A percentile compares a stretch with the other conserved stretches of the same genome.
These are phyloP conservation scores for Sphecodes monilicornis DNA, from an alignment of 2,888 invertebrate genomes.

Conservation along the genomic window DNA sequence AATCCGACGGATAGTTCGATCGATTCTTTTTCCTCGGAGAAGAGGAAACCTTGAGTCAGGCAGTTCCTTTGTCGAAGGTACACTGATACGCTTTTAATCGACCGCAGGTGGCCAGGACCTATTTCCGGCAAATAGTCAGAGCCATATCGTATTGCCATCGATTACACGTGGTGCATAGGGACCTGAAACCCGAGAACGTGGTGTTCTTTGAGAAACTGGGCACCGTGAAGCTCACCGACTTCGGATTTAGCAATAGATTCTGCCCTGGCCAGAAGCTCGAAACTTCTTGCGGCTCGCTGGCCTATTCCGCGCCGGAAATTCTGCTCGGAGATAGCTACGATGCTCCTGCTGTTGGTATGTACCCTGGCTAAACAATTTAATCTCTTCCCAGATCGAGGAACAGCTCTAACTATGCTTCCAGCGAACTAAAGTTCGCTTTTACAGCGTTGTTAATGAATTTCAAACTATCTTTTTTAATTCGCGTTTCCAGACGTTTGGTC, in stretches of 20 bases:
- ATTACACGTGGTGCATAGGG: conserved; percentile 94
- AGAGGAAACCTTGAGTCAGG: conserved; percentile 1
- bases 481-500: conserved; percentile 95
- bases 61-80: not conserved
- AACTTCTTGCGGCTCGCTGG: conserved; percentile 99
- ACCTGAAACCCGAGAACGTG: conserved; percentile 99
- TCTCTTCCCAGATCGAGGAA: not conserved
- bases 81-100: conserved; percentile 38
- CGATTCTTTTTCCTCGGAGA: not conserved
- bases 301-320: conserved; percentile 99
- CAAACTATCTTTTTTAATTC: not conserved
- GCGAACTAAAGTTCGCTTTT: not conserved
- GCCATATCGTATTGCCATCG: conserved; percentile 99
- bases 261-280: conserved; percentile 98
- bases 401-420: not conserved
- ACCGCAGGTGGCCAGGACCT: conserved; percentile 91
- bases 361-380: not conserved
- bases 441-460: not conserved
- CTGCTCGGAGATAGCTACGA: conserved; percentile 99
- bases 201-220: conserved; percentile 99
- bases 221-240: conserved; percentile 99
- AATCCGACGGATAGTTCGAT: not conserved
- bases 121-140: conserved; percentile 98
- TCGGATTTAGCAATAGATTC: conserved; percentile 98
- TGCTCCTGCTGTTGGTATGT: conserved; percentile 97